Evolutionary conservation across 2,888 invertebrate genomes (phyloP).

Genomic region (Lithophane socia): DNA sequence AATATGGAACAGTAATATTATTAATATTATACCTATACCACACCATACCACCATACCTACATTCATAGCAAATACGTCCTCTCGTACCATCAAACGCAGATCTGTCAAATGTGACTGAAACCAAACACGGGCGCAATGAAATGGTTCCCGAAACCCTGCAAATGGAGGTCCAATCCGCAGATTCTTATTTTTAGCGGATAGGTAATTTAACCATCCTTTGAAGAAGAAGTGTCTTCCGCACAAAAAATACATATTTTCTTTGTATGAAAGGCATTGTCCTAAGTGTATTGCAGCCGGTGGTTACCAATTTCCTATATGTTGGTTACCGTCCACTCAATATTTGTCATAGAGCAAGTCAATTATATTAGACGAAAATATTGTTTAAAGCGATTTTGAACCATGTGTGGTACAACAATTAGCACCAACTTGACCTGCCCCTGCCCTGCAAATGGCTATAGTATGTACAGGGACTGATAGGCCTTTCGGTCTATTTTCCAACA

Average conservation of each 20-base stretch:
- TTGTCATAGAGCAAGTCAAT: not conserved
- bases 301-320: not conserved
- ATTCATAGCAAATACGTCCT: too few relatives aligned
- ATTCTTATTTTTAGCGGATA: too few relatives aligned
- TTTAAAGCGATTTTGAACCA: not conserved
- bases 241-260: not conserved
- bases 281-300: too few relatives aligned
- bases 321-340: too few relatives aligned
- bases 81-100: constrained; percentile 34
- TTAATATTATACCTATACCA: too few relatives aligned
- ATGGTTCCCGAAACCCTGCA: constrained; percentile 58
- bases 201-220: too few relatives aligned
- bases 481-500: not conserved
- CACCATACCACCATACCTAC: too few relatives aligned
- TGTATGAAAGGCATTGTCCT: not conserved
- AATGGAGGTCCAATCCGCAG: constrained; percentile 52
- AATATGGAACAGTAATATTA: too few relatives aligned
- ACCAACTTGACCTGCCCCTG: not conserved
- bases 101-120: constrained; percentile 52
- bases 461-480: not conserved
- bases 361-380: not conserved
- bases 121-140: constrained; percentile 57
- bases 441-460: not conserved
- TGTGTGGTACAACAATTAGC: not conserved
- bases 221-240: not conserved